Evolutionary conservation across 1,140 invertebrate species (phyloP), one percentile per base, ranked within the genome.

Genomic region (Coptotermes formosanus): DNA sequence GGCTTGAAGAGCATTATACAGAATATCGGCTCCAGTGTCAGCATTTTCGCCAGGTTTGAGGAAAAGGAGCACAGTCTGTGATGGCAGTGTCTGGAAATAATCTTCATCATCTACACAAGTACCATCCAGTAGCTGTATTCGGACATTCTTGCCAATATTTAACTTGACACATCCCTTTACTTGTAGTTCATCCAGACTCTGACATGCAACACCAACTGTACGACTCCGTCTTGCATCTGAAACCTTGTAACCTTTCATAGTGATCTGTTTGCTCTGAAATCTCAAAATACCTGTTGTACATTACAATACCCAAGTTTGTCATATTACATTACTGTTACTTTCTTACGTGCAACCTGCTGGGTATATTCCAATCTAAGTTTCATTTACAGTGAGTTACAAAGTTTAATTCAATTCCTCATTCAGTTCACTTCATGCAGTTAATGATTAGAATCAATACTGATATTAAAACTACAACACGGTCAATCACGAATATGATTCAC

Each of bases 101-200:
- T 95, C 95, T 69, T 96, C 94, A 88, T 93, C 93, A 83, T 95
- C 94, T 44, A 96, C 93, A 87, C 94, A 91, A 32, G 95, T 96
- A 69, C 96, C 96, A 90, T 97, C 95, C 69, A 93, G 90, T 2
- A 92, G 88, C 69, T 90, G 91, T 69, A 92, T 87, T 44, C 89
- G 89, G 30, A 92, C 88, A 88, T 69, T 86, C 69, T 85, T 90
- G 87, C 88, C 93, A 48, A 83, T 84, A 59, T 43, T 93, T 88
- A 95, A 92, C 89, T 95, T 96, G 84, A 90, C 89, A 85, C 93
- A 93, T 19, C 94, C 94, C 91, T 95, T 95, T 85, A 92, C 89
- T 81, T 93, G 92, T 38, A 96, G 89, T 89, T 94, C 94, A 85
- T 92, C 88, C 48, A 95, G 89, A 88, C 92, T 93, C 88, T 93